These are phyloP conservation scores for Polia nebulosa DNA, from an alignment of 2,888 invertebrate species.

Conservation along the genomic window DNA sequence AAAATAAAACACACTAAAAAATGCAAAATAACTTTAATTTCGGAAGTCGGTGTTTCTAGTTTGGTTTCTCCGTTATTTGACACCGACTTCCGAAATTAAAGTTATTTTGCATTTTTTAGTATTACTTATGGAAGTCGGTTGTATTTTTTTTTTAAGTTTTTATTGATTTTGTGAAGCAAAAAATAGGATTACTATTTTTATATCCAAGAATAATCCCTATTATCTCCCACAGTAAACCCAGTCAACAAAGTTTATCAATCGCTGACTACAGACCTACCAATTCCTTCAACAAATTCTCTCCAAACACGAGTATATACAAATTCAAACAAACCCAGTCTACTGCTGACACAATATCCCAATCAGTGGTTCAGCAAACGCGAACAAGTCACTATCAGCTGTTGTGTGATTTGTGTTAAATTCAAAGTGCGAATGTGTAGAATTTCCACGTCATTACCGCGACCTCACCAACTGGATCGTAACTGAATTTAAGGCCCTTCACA, in stretches of 20 bases:
- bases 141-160: too few relatives aligned
- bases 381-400: slow-evolving; percentile 63
- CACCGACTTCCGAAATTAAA: too few relatives aligned
- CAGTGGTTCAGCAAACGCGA: slow-evolving; percentile 19
- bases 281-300: not conserved
- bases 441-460: slow-evolving; percentile 62
- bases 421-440: slow-evolving; percentile 64
- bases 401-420: slow-evolving; percentile 65
- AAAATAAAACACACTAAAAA: too few relatives aligned
- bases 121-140: too few relatives aligned
- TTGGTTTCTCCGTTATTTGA: too few relatives aligned
- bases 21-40: too few relatives aligned
- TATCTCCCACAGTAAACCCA: not conserved
- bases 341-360: slow-evolving; percentile 39
- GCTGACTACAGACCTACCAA: not conserved
- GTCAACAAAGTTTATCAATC: not conserved
- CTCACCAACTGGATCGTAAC: slow-evolving; percentile 35
- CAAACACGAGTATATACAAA: not conserved
- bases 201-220: too few relatives aligned
- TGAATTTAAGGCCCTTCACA: not conserved
- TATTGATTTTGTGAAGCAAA: too few relatives aligned
- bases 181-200: too few relatives aligned
- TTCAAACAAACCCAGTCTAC: slow-evolving; percentile 9
- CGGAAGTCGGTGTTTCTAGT: too few relatives aligned
- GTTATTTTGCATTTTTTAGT: too few relatives aligned